Base-by-base conservation (phyloP, 2,888 invertebrate genomes). In the Vesta saturnalis region DNA sequence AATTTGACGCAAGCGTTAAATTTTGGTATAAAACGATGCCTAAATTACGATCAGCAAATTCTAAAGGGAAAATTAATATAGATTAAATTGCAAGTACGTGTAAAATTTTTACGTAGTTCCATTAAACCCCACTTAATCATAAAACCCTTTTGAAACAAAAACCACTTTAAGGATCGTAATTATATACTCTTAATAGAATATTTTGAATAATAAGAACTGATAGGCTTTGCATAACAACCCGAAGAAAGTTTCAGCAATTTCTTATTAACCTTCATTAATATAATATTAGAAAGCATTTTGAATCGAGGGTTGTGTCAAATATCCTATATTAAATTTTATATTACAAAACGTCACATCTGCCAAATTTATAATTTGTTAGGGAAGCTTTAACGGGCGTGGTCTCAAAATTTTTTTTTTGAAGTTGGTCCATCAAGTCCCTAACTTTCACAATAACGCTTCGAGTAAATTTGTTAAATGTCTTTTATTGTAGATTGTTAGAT, bases 261-360 rank as follows among this genome's bases (percentile, higher is more conserved):
- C 52, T 52, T 52, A 52, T 52, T 52, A 52, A 52, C 52, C 52
- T 52, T 21, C 52, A 19, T 52, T 52, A 52, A 52, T 52, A 52
- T 21, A n/a, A 19, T 3, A 52, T 52, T 19, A 21, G 52, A 21
- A 52, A 52, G 52, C 21, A 52, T 52, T 52, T 52, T 52, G 21
- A 52, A 52, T 52, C 10, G 52, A 52, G 52, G 21, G 52, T 1
- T 18, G 52, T 12, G 19, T 12, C 12, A 12, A 52, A 52, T 52
- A n/a, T 52, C 19, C 52, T 19, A 6, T 52, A 52, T 52, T 52
- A 52, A 52, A 52, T 19, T 19, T 18, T 19, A 21, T 5, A 5
- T 47, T 5, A 47, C 16, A 47, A 47, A 12, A 21, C 12, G 19
- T n/a, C 19, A 52, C 21, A 18, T 39, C 52, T 12, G 52, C n/a